phyloP scores from a whole-genome alignment of 1,140 invertebrate species.

The Aphelenchoides fujianensis region DNA sequence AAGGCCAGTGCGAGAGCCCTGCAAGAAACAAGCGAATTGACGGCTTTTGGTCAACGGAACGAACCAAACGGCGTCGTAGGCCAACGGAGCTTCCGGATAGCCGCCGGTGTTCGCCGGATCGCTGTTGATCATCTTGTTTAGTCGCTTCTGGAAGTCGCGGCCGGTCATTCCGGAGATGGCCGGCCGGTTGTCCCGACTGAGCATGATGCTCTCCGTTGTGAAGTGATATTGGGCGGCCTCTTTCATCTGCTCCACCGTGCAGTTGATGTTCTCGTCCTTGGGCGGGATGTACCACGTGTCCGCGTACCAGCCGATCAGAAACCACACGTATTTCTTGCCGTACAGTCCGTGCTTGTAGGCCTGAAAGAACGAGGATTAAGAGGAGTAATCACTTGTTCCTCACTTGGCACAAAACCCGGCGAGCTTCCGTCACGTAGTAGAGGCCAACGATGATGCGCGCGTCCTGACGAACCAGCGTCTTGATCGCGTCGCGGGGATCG shows the following conservation, averaged over 20 bases:
- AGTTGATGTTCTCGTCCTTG: slow-evolving; percentile 83
- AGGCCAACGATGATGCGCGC: slow-evolving; percentile 93
- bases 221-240: slow-evolving; percentile 90
- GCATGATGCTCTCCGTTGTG: slow-evolving; percentile 95
- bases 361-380: slow-evolving; percentile 46
- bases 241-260: slow-evolving; percentile 74
- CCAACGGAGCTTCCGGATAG: slow-evolving; percentile 93
- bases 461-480: slow-evolving; percentile 84
- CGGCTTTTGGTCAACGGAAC: background rate
- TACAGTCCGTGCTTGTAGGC: slow-evolving; percentile 86
- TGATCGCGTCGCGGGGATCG: slow-evolving; percentile 75
- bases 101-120: slow-evolving; percentile 67
- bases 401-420: slow-evolving; percentile 91
- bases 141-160: slow-evolving; percentile 48
- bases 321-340: slow-evolving; percentile 96
- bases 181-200: slow-evolving; percentile 63
- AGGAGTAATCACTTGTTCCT: background rate
- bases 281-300: slow-evolving; percentile 91
- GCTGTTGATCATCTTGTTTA: slow-evolving; percentile 46
- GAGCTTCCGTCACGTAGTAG: slow-evolving; percentile 93
- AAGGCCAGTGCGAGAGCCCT: slow-evolving; percentile 71
- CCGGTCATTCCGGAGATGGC: slow-evolving; percentile 59
- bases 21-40: slow-evolving; percentile 17
- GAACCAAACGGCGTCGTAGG: slow-evolving; percentile 99
- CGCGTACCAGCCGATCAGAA: slow-evolving; percentile 99